Conservation (phyloP, 2,113 vertebrate genomes). For the Chelonoidis abingdonii region DNA sequence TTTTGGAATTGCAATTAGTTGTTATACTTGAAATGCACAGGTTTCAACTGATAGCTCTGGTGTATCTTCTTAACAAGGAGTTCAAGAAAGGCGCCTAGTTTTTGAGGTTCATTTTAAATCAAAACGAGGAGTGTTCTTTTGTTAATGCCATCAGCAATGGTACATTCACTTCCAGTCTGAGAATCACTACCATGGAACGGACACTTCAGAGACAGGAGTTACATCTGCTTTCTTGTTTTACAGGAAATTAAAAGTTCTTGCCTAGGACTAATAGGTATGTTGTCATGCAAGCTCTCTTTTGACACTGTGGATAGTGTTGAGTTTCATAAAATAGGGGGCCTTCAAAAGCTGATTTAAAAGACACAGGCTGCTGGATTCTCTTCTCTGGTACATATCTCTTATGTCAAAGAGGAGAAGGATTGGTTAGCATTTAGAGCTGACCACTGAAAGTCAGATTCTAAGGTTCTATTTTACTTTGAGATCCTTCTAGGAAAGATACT, state of each 20-base stretch:
- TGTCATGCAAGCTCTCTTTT: background rate
- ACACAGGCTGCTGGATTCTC: background rate
- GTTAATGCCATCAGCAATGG: background rate
- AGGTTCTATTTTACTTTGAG: background rate
- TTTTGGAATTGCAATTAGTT: background rate
- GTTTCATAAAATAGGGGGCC: background rate
- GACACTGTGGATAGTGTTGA: background rate
- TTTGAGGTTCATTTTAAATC: background rate
- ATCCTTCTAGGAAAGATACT: background rate
- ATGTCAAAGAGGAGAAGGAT: background rate
- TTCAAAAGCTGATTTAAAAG: background rate
- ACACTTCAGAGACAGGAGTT: background rate
- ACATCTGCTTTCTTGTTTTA: background rate
- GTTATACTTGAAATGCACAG: background rate
- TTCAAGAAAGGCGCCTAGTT: background rate
- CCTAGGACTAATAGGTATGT: background rate
- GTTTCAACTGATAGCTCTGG: background rate
- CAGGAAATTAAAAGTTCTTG: background rate
- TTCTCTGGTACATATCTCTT: background rate
- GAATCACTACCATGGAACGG: background rate
- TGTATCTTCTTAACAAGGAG: background rate
- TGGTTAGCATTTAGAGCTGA: background rate
- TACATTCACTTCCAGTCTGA: background rate
- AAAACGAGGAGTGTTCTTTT: background rate
- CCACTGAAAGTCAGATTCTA: background rate